Evolutionary conservation across 2,888 invertebrate species (phyloP).

Genomic region (Tholera decimalis): DNA sequence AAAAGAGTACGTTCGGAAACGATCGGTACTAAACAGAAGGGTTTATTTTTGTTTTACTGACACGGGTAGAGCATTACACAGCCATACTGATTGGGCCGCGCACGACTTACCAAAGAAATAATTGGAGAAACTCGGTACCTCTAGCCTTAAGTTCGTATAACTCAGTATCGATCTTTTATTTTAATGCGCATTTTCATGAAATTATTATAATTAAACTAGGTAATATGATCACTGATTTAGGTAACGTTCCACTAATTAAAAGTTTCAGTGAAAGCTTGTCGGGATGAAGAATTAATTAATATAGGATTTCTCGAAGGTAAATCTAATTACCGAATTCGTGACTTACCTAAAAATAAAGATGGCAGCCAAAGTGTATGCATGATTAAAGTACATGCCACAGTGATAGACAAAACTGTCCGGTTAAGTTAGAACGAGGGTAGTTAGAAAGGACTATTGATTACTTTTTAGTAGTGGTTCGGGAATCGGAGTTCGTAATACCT

Average conservation of each 20-base stretch:
- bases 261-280: not conserved
- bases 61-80: no score
- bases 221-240: not conserved
- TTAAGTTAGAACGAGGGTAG: conserved; percentile 13
- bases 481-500: not conserved
- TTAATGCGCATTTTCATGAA: not conserved
- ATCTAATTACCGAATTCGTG: conserved; percentile 1
- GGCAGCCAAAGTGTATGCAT: conserved; percentile 9
- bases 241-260: conserved; percentile 16
- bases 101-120: no score
- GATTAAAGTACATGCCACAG: not conserved
- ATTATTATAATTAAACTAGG: not conserved
- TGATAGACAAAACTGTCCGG: conserved; percentile 17
- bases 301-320: not conserved
- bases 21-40: no score
- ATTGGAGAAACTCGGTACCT: no score
- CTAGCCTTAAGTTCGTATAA: no score
- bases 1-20: no score
- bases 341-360: not conserved
- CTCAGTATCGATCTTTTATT: no score
- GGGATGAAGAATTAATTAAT: conserved; percentile 12
- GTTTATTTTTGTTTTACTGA: no score
- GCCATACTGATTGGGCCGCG: no score
- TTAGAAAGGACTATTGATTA: not conserved
- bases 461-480: conserved; percentile 9